Base-by-base conservation (phyloP, 2,888 invertebrate genomes). In the Mesoligia furuncula region DNA sequence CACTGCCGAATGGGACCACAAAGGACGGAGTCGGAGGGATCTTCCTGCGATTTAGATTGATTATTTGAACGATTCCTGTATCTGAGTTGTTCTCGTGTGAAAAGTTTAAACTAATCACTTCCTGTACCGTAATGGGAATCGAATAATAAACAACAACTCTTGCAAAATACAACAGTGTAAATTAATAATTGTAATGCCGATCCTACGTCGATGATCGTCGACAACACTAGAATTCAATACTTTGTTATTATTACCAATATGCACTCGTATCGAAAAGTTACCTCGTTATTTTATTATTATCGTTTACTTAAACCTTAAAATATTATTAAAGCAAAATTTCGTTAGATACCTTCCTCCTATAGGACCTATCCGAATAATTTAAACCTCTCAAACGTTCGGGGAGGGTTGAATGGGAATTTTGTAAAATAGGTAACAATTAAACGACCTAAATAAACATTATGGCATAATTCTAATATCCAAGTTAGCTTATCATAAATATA, bases 361-460 rank as follows among this genome's bases (percentile, higher is more conserved):
- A 74, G 72, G 61, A 59, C 39, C 64, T 66, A 31, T 74, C 39
- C 71, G 64, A 70, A 83, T 72, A 76, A 85, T 83, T 79, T 86
- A 77, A 83, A 76, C 68, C 83, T 39, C 73, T 59, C 73, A 42
- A 78, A 73, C 51, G 61, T 78, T 73, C 59, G 64, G 71, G 75
- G 61, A 77, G 72, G 81, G 81, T 78, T 84, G 73, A 84, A 66
- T 86, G 70, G 64, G 64, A 81, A 75, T 79, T 89, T 89, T 83
- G 82, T 84, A 75, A 85, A 83, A 79, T 83, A 80, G 75, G 67
- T 88, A 86, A 75, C 80, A 85, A 75, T 75, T 36, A 36, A 6
- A 76, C 79, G 71, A 67, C 85, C 88, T 89, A 89, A 88, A 85
- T 85, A 88, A 88, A 89, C 88, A 87, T 79, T 79, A 79, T 83